A percentile compares a stretch with the other conserved stretches of the same genome.
These are phyloP conservation scores for Balearica regulorum DNA, from an alignment of 2,797 vertebrate genomes.

Conservation along the genomic window DNA sequence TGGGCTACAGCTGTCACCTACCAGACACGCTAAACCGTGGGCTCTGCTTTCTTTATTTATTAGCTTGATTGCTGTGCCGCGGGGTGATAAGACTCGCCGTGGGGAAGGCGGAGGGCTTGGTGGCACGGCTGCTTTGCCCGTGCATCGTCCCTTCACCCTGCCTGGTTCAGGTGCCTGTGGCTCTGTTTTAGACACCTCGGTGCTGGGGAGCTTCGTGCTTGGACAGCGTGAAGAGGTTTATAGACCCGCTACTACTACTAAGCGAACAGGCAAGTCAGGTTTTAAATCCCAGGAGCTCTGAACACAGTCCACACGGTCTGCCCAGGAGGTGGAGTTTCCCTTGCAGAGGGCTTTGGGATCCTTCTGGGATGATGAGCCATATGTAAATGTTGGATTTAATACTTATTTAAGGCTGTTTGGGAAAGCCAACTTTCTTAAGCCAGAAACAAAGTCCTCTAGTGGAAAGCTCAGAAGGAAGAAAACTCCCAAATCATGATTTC, in stretches of 20 bases:
- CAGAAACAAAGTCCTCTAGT: background rate
- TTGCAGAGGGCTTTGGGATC: background rate
- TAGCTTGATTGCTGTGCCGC: background rate
- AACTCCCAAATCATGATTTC: background rate
- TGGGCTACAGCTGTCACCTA: background rate
- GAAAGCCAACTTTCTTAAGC: background rate
- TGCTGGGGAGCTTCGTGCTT: background rate
- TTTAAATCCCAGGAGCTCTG: background rate
- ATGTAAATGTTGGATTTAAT: background rate
- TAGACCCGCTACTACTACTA: accelerated
- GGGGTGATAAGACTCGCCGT: background rate
- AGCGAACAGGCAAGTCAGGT: background rate
- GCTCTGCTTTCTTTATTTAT: background rate
- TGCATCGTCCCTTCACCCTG: background rate
- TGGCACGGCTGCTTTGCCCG: background rate
- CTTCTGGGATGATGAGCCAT: background rate
- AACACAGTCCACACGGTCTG: background rate
- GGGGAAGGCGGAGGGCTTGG: background rate
- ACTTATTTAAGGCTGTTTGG: background rate
- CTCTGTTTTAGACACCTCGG: background rate
- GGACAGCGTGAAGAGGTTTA: background rate
- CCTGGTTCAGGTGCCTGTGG: background rate
- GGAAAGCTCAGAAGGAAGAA: background rate
- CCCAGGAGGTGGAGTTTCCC: background rate
- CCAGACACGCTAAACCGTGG: accelerated